Evolutionary conservation across 2,888 invertebrate species (phyloP).

Genomic region (Agrenia bidenticulata): DNA sequence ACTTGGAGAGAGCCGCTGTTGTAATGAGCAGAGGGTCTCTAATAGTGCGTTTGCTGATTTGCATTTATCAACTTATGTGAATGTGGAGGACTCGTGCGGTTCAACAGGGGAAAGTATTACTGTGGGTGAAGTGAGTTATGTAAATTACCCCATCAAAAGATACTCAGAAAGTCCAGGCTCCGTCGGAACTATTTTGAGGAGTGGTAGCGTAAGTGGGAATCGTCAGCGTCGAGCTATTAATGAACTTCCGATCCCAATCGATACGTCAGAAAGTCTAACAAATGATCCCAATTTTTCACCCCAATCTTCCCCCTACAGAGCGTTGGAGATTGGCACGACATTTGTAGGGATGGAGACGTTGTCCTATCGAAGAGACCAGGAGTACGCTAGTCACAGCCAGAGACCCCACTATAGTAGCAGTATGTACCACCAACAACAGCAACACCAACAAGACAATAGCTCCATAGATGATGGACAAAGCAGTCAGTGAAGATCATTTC

Average conservation of each 20-base stretch:
- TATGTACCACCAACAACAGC: neutral
- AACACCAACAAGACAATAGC: constrained; percentile 6
- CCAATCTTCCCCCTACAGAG: neutral
- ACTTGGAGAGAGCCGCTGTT: no score
- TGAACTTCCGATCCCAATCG: constrained; percentile 41
- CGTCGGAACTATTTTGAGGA: no score
- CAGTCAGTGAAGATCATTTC: neutral
- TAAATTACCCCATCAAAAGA: constrained; percentile 10
- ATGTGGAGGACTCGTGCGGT: neutral
- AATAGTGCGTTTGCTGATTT: constrained; percentile 6
- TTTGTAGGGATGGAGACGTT: constrained; percentile 14
- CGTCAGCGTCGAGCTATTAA: constrained; percentile 27
- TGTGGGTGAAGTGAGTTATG: neutral
- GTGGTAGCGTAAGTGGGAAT: neutral
- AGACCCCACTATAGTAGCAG: neutral
- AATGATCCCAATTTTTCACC: constrained; percentile 41
- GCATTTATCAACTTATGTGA: constrained; percentile 10
- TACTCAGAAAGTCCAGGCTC: neutral
- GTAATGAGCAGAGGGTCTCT: neutral
- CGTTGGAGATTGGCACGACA: constrained; percentile 13
- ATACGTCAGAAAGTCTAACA: constrained; percentile 38
- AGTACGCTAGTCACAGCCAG: neutral
- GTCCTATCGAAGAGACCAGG: neutral
- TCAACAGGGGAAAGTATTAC: neutral
- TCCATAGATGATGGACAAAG: constrained; percentile 10